Percentiles rank a stretch among this genome's conserved stretches.
phyloP scores from a whole-genome alignment of 2,113 vertebrate genomes.

The Tachycineta bicolor region DNA sequence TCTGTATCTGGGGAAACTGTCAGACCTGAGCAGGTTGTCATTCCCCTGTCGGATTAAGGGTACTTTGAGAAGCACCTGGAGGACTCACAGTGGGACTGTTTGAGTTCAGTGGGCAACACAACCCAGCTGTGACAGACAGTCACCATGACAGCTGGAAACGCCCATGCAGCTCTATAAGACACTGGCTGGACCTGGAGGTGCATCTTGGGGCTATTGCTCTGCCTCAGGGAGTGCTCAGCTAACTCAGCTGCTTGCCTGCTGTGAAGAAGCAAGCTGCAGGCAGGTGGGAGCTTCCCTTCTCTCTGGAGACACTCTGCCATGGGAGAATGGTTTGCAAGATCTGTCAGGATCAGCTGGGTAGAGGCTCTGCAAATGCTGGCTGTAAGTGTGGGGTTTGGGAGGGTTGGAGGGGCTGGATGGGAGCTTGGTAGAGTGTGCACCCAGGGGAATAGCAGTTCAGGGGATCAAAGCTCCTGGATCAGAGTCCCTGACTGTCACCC shows the following conservation, averaged over 20 bases:
- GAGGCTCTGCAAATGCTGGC: conserved; percentile 41
- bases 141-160: not conserved
- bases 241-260: not conserved
- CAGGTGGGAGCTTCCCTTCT: not conserved
- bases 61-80: not conserved
- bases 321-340: conserved; percentile 27
- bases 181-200: not conserved
- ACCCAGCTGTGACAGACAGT: not conserved
- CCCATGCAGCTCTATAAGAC: not conserved
- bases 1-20: not conserved
- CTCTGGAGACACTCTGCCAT: conserved; percentile 24
- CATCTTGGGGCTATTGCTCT: not conserved
- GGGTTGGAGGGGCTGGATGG: not conserved
- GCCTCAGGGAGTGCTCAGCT: not conserved
- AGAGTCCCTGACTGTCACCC: not conserved
- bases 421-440: not conserved
- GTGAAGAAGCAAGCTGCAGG: not conserved
- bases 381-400: conserved; percentile 29
- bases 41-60: not conserved
- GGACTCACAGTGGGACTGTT: not conserved
- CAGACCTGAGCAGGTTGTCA: not conserved
- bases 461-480: not conserved
- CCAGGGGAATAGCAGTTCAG: not conserved
- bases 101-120: not conserved
- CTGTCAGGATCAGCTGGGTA: conserved; percentile 17